These are phyloP conservation scores for Eciton burchellii DNA, from an alignment of 1,140 invertebrate species.

Conservation along the genomic window DNA sequence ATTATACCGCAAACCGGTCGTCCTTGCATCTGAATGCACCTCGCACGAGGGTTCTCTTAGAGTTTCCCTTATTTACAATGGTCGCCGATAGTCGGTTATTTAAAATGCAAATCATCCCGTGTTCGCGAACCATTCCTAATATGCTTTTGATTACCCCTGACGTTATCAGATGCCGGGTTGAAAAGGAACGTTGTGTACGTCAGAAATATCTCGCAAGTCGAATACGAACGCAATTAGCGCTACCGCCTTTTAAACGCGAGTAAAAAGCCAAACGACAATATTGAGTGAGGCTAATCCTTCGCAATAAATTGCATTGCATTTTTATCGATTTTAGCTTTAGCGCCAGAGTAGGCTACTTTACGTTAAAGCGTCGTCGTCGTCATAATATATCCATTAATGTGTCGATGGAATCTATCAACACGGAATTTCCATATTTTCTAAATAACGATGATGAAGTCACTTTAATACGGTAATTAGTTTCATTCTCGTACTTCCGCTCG, in stretches of 20 bases:
- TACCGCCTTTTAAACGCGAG: slow-evolving; percentile 49
- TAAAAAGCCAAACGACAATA: slow-evolving; percentile 44
- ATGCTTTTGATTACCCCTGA: slow-evolving; percentile 63
- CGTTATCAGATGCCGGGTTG: slow-evolving; percentile 48
- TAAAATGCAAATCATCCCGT: slow-evolving; percentile 67
- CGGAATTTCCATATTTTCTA: slow-evolving; percentile 37
- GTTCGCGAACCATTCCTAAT: slow-evolving; percentile 44
- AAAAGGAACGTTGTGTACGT: slow-evolving; percentile 47
- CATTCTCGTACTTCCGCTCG: too few species aligned
- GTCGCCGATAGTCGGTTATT: slow-evolving; percentile 59
- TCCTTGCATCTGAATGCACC: slow-evolving; percentile 38
- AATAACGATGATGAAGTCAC: slow-evolving; percentile 13
- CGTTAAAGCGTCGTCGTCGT: slow-evolving; percentile 1
- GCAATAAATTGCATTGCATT: slow-evolving; percentile 42
- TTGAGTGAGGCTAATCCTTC: slow-evolving; percentile 47
- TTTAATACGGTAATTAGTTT: too few species aligned
- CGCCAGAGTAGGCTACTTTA: slow-evolving; percentile 8
- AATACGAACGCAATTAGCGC: slow-evolving; percentile 54
- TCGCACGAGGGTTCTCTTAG: slow-evolving; percentile 5
- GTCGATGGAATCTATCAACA: not conserved
- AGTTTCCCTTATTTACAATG: slow-evolving; percentile 66
- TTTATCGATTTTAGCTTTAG: slow-evolving; percentile 53
- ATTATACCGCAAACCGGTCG: slow-evolving; percentile 32
- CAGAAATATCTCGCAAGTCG: slow-evolving; percentile 56
- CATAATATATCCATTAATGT: slow-evolving; percentile 42